Conservation (phyloP, 2,113 vertebrate genomes). For the Sander vitreus region DNA sequence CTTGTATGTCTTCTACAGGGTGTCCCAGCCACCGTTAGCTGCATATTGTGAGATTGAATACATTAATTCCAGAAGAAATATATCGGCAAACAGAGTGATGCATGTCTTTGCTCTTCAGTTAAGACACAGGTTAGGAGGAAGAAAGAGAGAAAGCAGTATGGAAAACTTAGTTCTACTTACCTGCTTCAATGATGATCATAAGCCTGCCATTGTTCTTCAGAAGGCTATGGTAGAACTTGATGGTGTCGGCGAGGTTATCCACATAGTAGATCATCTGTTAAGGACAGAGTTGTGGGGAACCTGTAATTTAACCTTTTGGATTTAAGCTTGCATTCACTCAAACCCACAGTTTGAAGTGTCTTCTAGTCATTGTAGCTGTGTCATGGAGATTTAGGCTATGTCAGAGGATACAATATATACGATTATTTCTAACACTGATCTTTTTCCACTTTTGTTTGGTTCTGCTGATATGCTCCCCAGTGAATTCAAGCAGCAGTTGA, state of each 20-base stretch:
- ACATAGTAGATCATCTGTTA: constrained; percentile 86
- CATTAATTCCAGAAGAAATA: background rate
- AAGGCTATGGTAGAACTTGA: constrained; percentile 85
- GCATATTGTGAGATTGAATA: background rate
- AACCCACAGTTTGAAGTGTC: background rate
- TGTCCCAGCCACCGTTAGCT: constrained; percentile 70
- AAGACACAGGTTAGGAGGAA: background rate
- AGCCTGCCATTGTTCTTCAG: constrained; percentile 81
- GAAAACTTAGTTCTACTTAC: constrained; percentile 66
- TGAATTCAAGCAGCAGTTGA: constrained; percentile 1
- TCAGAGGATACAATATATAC: too few species aligned
- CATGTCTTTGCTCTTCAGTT: background rate
- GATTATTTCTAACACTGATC: background rate
- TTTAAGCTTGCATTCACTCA: background rate
- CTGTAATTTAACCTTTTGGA: background rate
- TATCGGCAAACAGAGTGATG: background rate
- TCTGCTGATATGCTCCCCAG: background rate
- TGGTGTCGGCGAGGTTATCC: constrained; percentile 73
- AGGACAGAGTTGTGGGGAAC: background rate
- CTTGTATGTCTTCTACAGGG: constrained; percentile 73
- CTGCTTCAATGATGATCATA: constrained; percentile 84
- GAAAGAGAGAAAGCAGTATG: background rate
- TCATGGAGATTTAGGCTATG: background rate
- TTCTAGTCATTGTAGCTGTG: background rate
- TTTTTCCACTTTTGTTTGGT: background rate